These are phyloP conservation scores for Baccha elongata DNA, from an alignment of 2,888 invertebrate species.

Conservation along the genomic window DNA sequence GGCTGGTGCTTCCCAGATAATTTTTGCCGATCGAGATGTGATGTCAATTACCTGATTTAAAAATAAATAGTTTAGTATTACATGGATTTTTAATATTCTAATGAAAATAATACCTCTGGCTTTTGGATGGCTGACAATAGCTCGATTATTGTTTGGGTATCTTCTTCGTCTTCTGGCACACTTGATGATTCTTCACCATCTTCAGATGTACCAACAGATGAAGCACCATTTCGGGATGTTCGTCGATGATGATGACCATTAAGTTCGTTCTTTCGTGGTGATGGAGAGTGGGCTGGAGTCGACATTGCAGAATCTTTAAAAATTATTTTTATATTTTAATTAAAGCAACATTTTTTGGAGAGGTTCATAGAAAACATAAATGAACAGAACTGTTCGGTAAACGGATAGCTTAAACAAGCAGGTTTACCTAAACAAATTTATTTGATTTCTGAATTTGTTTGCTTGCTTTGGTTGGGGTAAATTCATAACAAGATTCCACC, in stretches of 20 bases:
- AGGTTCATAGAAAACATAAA: no score
- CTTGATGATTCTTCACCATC: slow-evolving; percentile 90
- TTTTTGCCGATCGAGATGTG: slow-evolving; percentile 91
- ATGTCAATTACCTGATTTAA: slow-evolving; percentile 90
- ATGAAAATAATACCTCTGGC: slow-evolving; percentile 85
- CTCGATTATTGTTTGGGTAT: slow-evolving; percentile 87
- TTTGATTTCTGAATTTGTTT: no score
- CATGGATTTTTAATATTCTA: no score
- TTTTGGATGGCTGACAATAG: slow-evolving; percentile 89
- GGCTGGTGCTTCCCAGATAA: slow-evolving; percentile 90
- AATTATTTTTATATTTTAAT: no score
- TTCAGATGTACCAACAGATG: slow-evolving; percentile 87
- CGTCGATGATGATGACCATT: slow-evolving; percentile 82
- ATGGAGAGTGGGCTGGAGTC: slow-evolving; percentile 85
- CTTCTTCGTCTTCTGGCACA: slow-evolving; percentile 89
- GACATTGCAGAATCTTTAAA: slow-evolving; percentile 79
- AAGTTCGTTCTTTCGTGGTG: slow-evolving; percentile 87
- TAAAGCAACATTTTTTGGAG: no score
- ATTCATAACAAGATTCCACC: no score
- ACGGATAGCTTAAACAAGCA: no score
- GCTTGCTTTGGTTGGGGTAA: no score
- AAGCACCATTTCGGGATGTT: slow-evolving; percentile 81
- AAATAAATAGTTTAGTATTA: background rate
- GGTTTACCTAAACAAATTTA: no score
- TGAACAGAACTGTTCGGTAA: no score